Evolutionary conservation across 1,140 invertebrate genomes (phyloP), one percentile per base, ranked within the genome.

Genomic region (Cecropterus lyciades): DNA sequence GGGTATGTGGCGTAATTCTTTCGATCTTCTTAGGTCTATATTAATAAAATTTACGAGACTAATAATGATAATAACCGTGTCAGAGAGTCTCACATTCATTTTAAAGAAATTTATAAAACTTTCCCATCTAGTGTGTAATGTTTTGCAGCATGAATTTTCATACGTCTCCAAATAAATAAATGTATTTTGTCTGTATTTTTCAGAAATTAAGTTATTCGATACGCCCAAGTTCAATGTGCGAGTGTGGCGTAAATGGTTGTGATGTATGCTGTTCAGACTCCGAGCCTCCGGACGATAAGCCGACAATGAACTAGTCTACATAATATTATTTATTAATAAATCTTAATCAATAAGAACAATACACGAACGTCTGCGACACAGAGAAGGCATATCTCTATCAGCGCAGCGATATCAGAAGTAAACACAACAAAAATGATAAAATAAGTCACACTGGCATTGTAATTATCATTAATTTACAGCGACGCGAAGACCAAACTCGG

Each of bases 151-250:
- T 24, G 5, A 24, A 5, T 24, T 24, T 24, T 24, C 1, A 24
- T 24, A 24, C 20, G 20, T 24, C 20, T 33, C 30, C 6, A 33
- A 9, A 33, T 9, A n/a, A n/a, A 33, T 33, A 6, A 10, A 33
- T 33, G 30, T 3, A 11, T 11, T 1, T 37, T 37, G 11, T 37
- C 11, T 43, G 5, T 11, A 43, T 6, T 73, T 79, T 88, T 56
- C 82, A 92, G 89, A 92, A 90, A 86, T 66, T 92, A 33, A 84
- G 85, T 55, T 73, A 87, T 63, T 90, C 89, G 27, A 90, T 92
- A 65, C 80, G 84, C 5, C 89, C 89, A 24, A 81, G 81, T 27
- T 85, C 85, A 10, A 73, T 88, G 53, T 92, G 89, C 64, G 89
- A 90, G 67, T 92, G 87, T 63, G 89, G 89, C 37, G 75, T 89